These are phyloP conservation scores for Phanerotoma sp. DNA, from an alignment of 2,888 invertebrate species.

Conservation along the genomic window DNA sequence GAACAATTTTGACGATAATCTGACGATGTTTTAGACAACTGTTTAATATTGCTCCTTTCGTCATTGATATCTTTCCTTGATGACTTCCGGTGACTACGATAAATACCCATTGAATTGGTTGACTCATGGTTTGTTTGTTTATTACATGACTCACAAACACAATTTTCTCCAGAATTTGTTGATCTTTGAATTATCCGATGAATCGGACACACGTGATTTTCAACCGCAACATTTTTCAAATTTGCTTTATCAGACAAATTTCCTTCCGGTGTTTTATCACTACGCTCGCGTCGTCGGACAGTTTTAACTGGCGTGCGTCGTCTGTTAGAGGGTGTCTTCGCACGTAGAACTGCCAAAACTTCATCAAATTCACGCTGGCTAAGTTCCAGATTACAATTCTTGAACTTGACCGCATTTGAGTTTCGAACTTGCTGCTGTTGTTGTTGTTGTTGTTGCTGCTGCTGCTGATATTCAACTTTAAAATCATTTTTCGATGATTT, in stretches of 20 bases:
- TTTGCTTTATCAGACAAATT: slow-evolving; percentile 4
- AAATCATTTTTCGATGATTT: slow-evolving; percentile 28
- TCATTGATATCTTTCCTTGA: slow-evolving; percentile 10
- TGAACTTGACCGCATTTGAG: slow-evolving; percentile 40
- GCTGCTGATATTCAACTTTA: slow-evolving; percentile 18
- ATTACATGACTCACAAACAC: slow-evolving; percentile 23
- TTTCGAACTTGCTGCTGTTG: slow-evolving; percentile 29
- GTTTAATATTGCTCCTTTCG: neutral
- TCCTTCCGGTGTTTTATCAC: slow-evolving; percentile 27
- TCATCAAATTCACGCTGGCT: slow-evolving; percentile 57
- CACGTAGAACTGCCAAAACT: slow-evolving; percentile 54
- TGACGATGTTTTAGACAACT: slow-evolving; percentile 8
- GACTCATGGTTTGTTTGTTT: neutral
- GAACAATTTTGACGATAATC: slow-evolving; percentile 38
- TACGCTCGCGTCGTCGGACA: slow-evolving; percentile 38
- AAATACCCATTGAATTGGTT: neutral
- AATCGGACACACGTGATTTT: slow-evolving; percentile 22
- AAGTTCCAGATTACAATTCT: slow-evolving; percentile 55
- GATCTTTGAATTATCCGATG: slow-evolving; percentile 22
- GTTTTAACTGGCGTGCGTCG: slow-evolving; percentile 37
- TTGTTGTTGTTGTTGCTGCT: slow-evolving; percentile 23
- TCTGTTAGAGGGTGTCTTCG: slow-evolving; percentile 46
- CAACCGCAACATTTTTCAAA: neutral
- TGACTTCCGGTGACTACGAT: slow-evolving; percentile 3
- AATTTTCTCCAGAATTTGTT: slow-evolving; percentile 5